phyloP scores from a whole-genome alignment of 2,888 invertebrate genomes.

The Eupithecia vulgata region DNA sequence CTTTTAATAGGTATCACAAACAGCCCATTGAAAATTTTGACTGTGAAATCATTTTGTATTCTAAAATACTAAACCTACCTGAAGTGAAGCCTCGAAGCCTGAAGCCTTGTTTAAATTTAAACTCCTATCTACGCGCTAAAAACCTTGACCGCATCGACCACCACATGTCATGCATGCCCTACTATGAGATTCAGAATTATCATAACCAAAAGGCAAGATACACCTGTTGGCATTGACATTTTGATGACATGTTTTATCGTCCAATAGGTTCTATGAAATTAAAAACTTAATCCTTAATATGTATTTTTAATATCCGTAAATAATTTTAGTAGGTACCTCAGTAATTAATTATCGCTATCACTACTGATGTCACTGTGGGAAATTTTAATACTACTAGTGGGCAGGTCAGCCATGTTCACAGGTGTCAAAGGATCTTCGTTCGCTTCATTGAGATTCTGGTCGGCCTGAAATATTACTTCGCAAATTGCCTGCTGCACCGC shows the following conservation, averaged over 20 bases:
- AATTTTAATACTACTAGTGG: conserved; percentile 25
- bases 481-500: conserved; percentile 61
- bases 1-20: too few relatives aligned
- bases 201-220: conserved; percentile 39
- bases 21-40: too few relatives aligned
- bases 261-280: conserved; percentile 9
- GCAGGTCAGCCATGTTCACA: conserved; percentile 1
- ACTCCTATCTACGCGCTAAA: conserved; percentile 22
- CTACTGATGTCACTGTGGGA: conserved; percentile 8
- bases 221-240: conserved; percentile 37
- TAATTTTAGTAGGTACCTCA: neutral
- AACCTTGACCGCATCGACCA: conserved; percentile 43
- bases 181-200: conserved; percentile 38
- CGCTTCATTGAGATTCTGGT: conserved; percentile 50
- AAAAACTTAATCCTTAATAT: neutral
- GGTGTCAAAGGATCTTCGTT: conserved; percentile 27
- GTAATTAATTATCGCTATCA: neutral
- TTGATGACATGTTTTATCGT: conserved; percentile 22
- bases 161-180: conserved; percentile 35
- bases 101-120: conserved; percentile 12
- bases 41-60: neutral
- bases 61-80: neutral
- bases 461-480: conserved; percentile 62
- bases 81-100: too few relatives aligned
- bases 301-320: neutral